phyloP scores from a whole-genome alignment of 1,140 invertebrate genomes.

The Chrysomallon squamiferum region DNA sequence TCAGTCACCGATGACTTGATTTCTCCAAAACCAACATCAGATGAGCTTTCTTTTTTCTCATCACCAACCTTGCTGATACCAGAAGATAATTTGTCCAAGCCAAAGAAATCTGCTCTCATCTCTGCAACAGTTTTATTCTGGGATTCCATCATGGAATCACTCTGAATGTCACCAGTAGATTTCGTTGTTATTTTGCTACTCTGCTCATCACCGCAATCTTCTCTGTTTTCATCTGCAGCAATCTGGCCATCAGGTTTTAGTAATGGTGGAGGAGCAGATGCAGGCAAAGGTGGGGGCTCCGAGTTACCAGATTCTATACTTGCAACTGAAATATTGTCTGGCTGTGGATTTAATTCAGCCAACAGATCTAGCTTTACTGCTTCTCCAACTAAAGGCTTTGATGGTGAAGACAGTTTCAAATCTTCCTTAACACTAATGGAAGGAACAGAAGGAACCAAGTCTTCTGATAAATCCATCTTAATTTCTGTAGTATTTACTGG shows the following conservation, averaged over 20 bases:
- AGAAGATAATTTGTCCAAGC: neutral
- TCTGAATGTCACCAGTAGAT: too few species aligned
- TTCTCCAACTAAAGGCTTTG: too few species aligned
- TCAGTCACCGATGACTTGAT: too few species aligned
- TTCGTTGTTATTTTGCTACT: too few species aligned
- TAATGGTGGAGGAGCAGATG: slow-evolving; percentile 31
- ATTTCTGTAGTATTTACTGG: too few species aligned
- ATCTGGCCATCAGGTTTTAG: neutral
- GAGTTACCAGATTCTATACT: slow-evolving; percentile 11
- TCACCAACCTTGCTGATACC: neutral
- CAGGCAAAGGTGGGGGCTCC: slow-evolving; percentile 32
- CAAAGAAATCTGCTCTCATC: slow-evolving; percentile 17
- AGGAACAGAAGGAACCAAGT: too few species aligned
- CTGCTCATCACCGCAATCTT: neutral
- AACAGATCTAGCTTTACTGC: neutral
- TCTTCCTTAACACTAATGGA: too few species aligned
- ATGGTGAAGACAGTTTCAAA: too few species aligned
- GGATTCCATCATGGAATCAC: too few species aligned
- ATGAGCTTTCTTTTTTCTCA: neutral
- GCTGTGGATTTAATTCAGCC: neutral
- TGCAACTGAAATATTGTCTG: neutral
- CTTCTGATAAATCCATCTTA: too few species aligned
- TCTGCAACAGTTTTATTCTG: slow-evolving; percentile 9
- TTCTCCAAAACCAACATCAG: too few species aligned
- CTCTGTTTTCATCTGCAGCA: too few species aligned